Evolutionary conservation across 1,140 invertebrate species (phyloP).

Genomic region (Drosophila asahinai): DNA sequence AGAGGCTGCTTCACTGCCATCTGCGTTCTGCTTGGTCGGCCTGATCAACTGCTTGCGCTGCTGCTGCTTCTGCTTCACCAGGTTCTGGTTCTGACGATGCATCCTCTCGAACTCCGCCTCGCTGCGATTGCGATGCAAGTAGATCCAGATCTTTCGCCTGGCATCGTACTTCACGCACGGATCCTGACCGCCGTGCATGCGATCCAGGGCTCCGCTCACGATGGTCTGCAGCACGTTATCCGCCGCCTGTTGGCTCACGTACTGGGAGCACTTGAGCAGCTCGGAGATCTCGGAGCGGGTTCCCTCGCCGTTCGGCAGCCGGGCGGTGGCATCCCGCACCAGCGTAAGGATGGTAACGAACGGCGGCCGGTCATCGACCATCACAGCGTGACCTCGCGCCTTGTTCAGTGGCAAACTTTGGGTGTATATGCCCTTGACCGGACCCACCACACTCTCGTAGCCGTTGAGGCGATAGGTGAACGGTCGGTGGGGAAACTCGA

Average conservation of each 20-base stretch:
- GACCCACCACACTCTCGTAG: constrained; percentile 95
- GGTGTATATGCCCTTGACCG: constrained; percentile 94
- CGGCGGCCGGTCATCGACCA: constrained; percentile 93
- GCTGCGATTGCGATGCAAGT: constrained; percentile 92
- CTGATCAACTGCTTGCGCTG: constrained; percentile 64
- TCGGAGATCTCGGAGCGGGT: constrained; percentile 93
- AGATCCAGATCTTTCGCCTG: constrained; percentile 95
- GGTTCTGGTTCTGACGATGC: constrained; percentile 85
- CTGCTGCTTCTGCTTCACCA: constrained; percentile 78
- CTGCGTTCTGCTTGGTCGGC: constrained; percentile 40
- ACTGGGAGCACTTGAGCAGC: constrained; percentile 89
- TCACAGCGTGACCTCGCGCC: constrained; percentile 92
- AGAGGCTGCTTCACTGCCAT: constrained; percentile 9
- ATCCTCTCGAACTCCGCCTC: constrained; percentile 91
- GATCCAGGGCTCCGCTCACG: constrained; percentile 94
- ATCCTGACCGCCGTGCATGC: constrained; percentile 95
- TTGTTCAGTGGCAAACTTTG: constrained; percentile 86
- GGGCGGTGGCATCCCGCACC: constrained; percentile 95
- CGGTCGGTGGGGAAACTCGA: constrained; percentile 93
- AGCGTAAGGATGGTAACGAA: constrained; percentile 96
- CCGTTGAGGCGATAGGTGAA: constrained; percentile 94
- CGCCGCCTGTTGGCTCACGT: constrained; percentile 90
- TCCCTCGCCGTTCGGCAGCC: constrained; percentile 97
- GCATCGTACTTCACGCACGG: constrained; percentile 96
- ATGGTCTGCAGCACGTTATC: constrained; percentile 92